Base-by-base conservation (phyloP, 2,797 vertebrate species). In the Melanogrammus aeglefinus region DNA sequence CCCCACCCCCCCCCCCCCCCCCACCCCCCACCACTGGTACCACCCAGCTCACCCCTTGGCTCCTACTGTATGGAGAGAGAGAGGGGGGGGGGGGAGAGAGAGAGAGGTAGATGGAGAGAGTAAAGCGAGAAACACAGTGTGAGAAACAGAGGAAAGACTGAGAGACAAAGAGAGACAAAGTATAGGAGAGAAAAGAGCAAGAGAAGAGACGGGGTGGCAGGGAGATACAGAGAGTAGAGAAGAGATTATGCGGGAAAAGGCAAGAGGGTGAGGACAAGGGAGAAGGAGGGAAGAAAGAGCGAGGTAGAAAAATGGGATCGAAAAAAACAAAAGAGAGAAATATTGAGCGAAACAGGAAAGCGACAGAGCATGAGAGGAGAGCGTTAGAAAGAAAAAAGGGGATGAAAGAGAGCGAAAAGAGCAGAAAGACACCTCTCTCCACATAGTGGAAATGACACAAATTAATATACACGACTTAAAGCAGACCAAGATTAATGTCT, bases 391-490 rank as follows among this genome's bases (percentile, higher is more conserved):
- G 82, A 57, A 78, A 74, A 79, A 44, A 44, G 41, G 41, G 41
- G 41, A 16, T 44, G 41, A 51, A 51, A 51, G 47, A 51, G 47
- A 51, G n/a, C 63, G 72, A 27, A 39, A 51, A 81, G 74, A 27
- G 57, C 33, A 24, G 36, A 71, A 71, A 76, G 79, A 75, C 29
- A 84, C 75, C 94, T 94, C 95, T 96, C 95, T 96, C 93, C 93
- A 96, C 95, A 94, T 97, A 97, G 96, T 98, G 96, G 96, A 98
- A 98, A 98, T 97, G 97, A 98, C 97, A 98, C 96, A 98, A 98
- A 99, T 99, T 97, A 98, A 99, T 99, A 99, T 97, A 97, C 96
- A 96, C 96, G 96, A 96, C 96, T 98, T 98, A 98, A 98, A 99
- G 95, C 96, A 98, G 97, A 98, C 95, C 96, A 97, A 98, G 97